Evolutionary conservation across 2,113 vertebrate species (phyloP), one percentile per base, ranked within the genome.

Genomic region (Ptilonorhynchus violaceus): DNA sequence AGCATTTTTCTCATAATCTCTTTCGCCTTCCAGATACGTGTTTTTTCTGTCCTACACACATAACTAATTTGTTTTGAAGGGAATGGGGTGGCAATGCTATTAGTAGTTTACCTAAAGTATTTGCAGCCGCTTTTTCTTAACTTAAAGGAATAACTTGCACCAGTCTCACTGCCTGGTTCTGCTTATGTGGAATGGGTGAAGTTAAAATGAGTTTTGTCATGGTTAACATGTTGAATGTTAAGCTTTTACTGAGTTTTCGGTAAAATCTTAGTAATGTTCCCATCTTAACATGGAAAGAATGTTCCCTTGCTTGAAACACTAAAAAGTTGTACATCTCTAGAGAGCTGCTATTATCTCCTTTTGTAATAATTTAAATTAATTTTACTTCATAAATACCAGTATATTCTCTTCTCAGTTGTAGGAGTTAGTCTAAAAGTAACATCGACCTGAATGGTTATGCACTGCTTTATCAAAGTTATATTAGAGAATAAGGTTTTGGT

Each of bases 11-110:
- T 60, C 10, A 8, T 46, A 1, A 58, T 39, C 53, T 88, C 30
- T 86, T 81, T 87, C 84, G n/a, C 59, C 42, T 88, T 80, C 30
- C 21, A 39, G 74, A 37, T 72, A 25, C 4, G 15, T 33, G 58
- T 31, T 28, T 17, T 5, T 63, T 10, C 56, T 5, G 6, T 15
- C 7, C 16, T 20, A 21, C 8, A 2, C 62, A 16, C 4, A 1
- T 55, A 49, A 62, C 16, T 73, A 35, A 33, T 5, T 33, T 68
- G 15, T 92, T 41, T 23, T 74, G 37, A 72, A 68, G 44, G 60
- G 52, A 67, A 17, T 50, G 33, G 20, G 8, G 18, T 78, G 24
- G 66, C 25, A 42, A 1, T 53, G n/a, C n/a, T 23, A 2, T 49
- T 53, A 66, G 70, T 56, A 47, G 28, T 52, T 89, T 59, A 37